Percentiles rank a stretch among this genome's conserved stretches.
These are phyloP conservation scores for Pantherophis guttatus DNA, from an alignment of 2,113 vertebrate genomes.

Conservation along the genomic window DNA sequence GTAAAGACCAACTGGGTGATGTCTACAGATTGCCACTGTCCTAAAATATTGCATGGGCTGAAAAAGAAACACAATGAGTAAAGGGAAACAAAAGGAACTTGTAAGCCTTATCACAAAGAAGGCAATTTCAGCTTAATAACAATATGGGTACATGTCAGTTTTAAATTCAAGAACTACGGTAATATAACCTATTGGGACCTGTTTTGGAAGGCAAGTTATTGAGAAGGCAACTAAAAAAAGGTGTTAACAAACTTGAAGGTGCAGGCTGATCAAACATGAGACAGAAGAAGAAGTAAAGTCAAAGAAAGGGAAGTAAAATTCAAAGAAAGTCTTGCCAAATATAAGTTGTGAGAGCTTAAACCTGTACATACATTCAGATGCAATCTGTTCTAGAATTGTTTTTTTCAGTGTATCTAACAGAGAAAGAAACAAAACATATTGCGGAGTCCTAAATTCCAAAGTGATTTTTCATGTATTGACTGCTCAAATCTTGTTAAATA, in stretches of 20 bases:
- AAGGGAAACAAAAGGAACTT: constrained; percentile 47
- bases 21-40: constrained; percentile 39
- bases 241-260: neutral
- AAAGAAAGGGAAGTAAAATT: neutral
- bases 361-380: neutral
- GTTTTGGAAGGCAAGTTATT: constrained; percentile 23
- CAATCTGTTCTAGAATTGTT: neutral
- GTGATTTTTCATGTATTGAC: neutral
- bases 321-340: neutral
- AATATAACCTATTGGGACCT: neutral
- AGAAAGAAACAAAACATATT: neutral
- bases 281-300: neutral
- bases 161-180: neutral
- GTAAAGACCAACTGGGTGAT: constrained; percentile 19
- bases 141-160: neutral
- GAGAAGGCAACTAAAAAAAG: neutral
- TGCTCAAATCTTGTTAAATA: neutral
- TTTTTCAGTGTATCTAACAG: neutral
- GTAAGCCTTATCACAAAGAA: constrained; percentile 5
- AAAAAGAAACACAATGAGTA: constrained; percentile 39
- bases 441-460: neutral
- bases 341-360: neutral
- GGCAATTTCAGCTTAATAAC: neutral
- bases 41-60: constrained; percentile 42
- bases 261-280: neutral